Conservation (phyloP, 2,113 vertebrate genomes). For the Zosterops japonicus region DNA sequence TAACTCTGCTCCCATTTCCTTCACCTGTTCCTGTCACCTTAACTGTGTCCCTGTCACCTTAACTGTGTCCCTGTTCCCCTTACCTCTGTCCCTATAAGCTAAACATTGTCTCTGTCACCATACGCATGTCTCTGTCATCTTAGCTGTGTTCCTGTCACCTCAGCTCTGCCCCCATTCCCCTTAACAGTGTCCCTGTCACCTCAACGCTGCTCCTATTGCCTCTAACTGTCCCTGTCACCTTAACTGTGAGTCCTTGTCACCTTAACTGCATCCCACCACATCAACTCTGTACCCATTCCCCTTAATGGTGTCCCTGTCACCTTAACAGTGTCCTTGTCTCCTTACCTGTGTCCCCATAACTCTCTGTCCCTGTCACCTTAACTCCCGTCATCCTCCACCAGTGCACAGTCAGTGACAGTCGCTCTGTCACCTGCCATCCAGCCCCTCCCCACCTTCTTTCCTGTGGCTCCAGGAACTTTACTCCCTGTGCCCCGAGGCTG, state of each 20-base stretch:
- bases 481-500: not conserved
- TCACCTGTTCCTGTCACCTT: not conserved
- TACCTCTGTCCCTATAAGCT: not conserved
- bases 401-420: not conserved
- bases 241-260: not conserved
- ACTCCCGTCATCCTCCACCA: not conserved
- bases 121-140: not conserved
- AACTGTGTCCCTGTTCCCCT: not conserved
- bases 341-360: not conserved
- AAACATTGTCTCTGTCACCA: too few relatives aligned
- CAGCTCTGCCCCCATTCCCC: not conserved
- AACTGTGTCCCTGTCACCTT: not conserved
- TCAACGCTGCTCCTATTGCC: not conserved
- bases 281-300: not conserved
- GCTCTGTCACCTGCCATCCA: not conserved
- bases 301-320: not conserved
- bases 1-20: not conserved
- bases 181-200: not conserved
- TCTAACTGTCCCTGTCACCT: not conserved
- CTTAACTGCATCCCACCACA: not conserved
- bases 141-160: not conserved
- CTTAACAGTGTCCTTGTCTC: not conserved
- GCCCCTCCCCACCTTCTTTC: not conserved
- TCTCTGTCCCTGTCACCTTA: not conserved
- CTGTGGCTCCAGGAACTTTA: fast-evolving